phyloP scores from a whole-genome alignment of 2,888 invertebrate species.

The Orgyia antiqua region DNA sequence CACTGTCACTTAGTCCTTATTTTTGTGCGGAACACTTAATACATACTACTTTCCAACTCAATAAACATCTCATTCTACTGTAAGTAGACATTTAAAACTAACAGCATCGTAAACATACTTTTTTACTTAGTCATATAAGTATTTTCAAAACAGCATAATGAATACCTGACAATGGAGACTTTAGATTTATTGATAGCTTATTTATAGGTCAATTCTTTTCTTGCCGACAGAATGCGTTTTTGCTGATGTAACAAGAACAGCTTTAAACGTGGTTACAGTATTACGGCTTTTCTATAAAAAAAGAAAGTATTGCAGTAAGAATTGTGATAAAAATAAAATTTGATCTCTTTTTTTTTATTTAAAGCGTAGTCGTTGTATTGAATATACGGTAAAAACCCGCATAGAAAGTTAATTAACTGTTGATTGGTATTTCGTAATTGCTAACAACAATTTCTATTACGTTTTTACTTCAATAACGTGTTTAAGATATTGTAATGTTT shows the following conservation, averaged over 20 bases:
- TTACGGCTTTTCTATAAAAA: slow-evolving; percentile 4
- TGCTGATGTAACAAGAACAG: slow-evolving; percentile 15
- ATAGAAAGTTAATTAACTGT: slow-evolving; percentile 34
- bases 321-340: not conserved
- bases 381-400: slow-evolving; percentile 33
- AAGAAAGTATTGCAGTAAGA: not conserved
- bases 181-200: slow-evolving; percentile 4
- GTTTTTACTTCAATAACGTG: too few relatives aligned
- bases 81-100: not conserved
- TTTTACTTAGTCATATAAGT: not conserved
- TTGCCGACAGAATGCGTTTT: slow-evolving; percentile 11
- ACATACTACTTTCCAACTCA: not conserved
- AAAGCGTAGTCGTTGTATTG: too few relatives aligned
- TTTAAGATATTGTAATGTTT: too few relatives aligned
- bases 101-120: not conserved
- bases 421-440: too few relatives aligned
- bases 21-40: too few relatives aligned
- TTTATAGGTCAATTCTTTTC: slow-evolving; percentile 17
- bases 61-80: not conserved
- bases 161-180: not conserved
- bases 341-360: not conserved
- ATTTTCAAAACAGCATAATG: not conserved
- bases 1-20: too few relatives aligned
- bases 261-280: slow-evolving; percentile 10
- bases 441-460: too few relatives aligned